phyloP scores from a whole-genome alignment of 1,140 invertebrate genomes.

The Lasioglossum albipes region DNA sequence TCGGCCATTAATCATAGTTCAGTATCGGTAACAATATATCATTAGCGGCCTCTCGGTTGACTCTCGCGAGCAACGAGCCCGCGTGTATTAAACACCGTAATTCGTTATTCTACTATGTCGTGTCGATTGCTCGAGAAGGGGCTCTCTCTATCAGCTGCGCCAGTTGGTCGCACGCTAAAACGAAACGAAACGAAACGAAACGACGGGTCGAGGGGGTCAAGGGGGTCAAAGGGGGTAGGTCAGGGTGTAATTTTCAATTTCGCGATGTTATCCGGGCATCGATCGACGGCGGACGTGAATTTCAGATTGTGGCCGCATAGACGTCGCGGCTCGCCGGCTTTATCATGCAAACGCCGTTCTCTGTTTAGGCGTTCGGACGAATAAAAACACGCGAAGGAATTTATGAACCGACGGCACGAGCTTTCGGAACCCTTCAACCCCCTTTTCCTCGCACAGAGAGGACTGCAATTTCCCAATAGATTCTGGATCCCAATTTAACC shows the following conservation, averaged over 20 bases:
- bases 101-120: not conserved
- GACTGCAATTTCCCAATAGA: not conserved
- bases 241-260: conserved; percentile 45
- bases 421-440: not conserved
- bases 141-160: not conserved
- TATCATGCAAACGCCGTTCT: conserved; percentile 44
- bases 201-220: too few relatives aligned
- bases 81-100: not conserved
- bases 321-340: conserved; percentile 20
- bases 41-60: too few relatives aligned
- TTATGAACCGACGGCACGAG: conserved; percentile 32
- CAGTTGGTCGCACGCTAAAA: not conserved
- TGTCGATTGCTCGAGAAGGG: not conserved
- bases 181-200: too few relatives aligned
- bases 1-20: too few relatives aligned
- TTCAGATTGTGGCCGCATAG: conserved; percentile 27
- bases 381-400: conserved; percentile 47
- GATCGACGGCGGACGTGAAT: conserved; percentile 35
- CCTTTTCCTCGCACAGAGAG: not conserved
- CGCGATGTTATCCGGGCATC: conserved; percentile 40
- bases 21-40: too few relatives aligned
- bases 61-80: not conserved
- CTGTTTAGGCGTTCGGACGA: conserved; percentile 41
- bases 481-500: conserved; percentile 12
- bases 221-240: not conserved